Evolutionary conservation across 2,888 invertebrate genomes (phyloP).

Genomic region (Luperina testacea): DNA sequence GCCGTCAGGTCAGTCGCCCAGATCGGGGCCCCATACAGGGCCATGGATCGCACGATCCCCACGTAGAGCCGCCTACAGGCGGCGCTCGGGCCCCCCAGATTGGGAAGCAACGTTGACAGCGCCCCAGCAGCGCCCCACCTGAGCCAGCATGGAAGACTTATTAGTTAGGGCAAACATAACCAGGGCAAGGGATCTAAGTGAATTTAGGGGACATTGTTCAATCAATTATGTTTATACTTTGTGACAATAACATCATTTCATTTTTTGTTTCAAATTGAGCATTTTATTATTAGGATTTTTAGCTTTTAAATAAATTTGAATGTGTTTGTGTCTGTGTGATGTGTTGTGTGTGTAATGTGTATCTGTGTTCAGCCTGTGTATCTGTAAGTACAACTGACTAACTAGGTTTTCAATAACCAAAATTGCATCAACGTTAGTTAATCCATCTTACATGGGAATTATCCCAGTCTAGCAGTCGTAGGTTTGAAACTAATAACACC

Average conservation of each 20-base stretch:
- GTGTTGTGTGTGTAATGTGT: not conserved
- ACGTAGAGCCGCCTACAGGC: too few relatives aligned
- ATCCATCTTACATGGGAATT: not conserved
- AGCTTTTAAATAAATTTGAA: not conserved
- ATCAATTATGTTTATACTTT: not conserved
- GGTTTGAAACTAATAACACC: not conserved
- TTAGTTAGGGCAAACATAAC: conserved; percentile 22
- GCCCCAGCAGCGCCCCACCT: too few relatives aligned
- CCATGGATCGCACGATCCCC: too few relatives aligned
- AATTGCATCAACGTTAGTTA: not conserved
- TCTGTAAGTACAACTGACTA: not conserved
- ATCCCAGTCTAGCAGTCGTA: not conserved
- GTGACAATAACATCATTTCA: not conserved
- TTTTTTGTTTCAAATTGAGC: not conserved
- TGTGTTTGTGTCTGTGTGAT: not conserved
- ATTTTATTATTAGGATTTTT: not conserved
- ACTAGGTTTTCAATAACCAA: not conserved
- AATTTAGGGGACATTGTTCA: conserved; percentile 1
- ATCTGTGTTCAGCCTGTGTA: too few relatives aligned
- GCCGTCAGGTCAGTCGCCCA: too few relatives aligned
- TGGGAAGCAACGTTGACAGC: too few relatives aligned
- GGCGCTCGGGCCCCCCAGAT: too few relatives aligned
- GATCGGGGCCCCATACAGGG: too few relatives aligned
- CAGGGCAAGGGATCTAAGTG: conserved; percentile 4
- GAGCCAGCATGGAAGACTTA: conserved; percentile 12